Conservation (phyloP, 2,113 vertebrate genomes). For the Uria lomvia region DNA sequence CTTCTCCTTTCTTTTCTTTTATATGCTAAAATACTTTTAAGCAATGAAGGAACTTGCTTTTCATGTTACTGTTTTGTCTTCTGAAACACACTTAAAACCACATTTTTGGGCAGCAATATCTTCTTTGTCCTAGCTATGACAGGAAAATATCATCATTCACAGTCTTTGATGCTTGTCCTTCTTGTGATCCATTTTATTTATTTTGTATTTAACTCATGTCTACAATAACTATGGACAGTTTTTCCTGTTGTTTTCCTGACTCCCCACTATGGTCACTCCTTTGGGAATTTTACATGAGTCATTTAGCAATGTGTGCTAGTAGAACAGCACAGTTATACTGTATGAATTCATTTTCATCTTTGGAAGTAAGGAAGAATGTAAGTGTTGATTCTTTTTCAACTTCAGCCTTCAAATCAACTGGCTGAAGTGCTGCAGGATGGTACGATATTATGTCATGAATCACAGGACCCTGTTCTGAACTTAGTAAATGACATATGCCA, state of each 20-base stretch:
- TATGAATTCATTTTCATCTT: neutral
- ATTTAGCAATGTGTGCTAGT: neutral
- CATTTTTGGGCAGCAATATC: neutral
- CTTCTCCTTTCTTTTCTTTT: neutral
- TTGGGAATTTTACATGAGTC: neutral
- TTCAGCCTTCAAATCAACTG: neutral
- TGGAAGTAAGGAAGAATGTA: neutral
- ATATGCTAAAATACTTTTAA: neutral
- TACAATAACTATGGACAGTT: neutral
- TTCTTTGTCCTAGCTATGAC: neutral
- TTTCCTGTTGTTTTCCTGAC: conserved; percentile 6
- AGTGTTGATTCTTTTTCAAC: neutral
- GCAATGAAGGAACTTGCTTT: neutral
- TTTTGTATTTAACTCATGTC: neutral
- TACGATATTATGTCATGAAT: neutral
- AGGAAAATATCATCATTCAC: neutral
- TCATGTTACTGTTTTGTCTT: neutral
- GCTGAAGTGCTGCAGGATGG: neutral
- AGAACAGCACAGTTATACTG: neutral
- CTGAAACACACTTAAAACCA: neutral
- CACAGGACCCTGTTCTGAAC: neutral
- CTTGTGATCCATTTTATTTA: neutral
- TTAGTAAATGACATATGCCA: neutral
- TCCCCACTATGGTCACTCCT: neutral
- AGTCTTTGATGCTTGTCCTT: neutral